Base-by-base conservation (phyloP, 2,888 invertebrate species). In the Cephus pygmeus region DNA sequence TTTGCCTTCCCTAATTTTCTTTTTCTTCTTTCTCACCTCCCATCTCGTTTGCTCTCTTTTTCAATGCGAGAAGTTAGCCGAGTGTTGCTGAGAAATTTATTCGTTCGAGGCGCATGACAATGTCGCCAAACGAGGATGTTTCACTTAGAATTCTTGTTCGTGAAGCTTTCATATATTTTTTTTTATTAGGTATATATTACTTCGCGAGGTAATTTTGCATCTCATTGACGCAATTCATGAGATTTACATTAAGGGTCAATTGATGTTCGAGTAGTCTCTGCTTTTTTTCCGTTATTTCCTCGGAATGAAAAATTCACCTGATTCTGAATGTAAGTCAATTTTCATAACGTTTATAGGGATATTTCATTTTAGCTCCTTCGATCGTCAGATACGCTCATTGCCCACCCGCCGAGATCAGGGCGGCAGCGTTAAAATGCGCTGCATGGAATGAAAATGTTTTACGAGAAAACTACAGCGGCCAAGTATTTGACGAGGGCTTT, bases 401-500 rank as follows among this genome's bases (percentile, higher is more conserved):
- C 23, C 9, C 56, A 9, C 2, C 23, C 23, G 56, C 9, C 23
- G 56, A 9, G 56, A 23, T 9, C 56, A 56, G 56, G 9, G 2
- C 23, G 23, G 56, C 2, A 9, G 23, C 56, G 56, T 56, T 74
- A 78, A 78, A 79, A 78, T 73, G 73, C 75, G 77, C 71, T 73
- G 34, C 68, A 33, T 33, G 77, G 69, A 34, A 69, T 77, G 71
- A 78, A 78, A 69, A 68, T 34, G 73, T 56, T 80, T 78, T 78
- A 78, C 78, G 80, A 78, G 76, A 73, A 56, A 73, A 73, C 79
- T 76, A 75, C 34, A 56, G 69, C 34, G 69, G 35, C 31, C 3
- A 33, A 36, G 35, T 11, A 69, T 74, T 77, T 81, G 75, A 79
- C 79, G 77, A 75, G 79, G 73, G 80, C 80, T 79, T 74, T 81